A percentile compares a stretch with the other conserved stretches of the same genome.
These are phyloP conservation scores for Chrysolina oricalcia DNA, from an alignment of 2,888 invertebrate species.

Conservation along the genomic window DNA sequence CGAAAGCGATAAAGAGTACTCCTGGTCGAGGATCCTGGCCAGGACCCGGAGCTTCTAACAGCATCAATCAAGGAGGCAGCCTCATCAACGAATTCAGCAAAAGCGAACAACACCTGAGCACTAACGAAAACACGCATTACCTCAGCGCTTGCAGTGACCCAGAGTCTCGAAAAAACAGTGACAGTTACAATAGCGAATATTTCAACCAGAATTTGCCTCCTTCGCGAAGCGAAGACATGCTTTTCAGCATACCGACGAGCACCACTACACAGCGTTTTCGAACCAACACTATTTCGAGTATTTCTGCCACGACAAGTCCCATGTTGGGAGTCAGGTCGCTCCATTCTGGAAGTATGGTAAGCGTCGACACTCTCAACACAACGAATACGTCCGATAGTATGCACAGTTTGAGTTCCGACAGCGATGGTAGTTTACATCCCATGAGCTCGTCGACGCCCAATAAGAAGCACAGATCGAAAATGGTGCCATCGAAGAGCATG, in stretches of 20 bases:
- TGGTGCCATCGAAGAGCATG: conserved; percentile 78
- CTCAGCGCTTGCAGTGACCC: conserved; percentile 72
- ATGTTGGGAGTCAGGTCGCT: conserved; percentile 77
- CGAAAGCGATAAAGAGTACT: conserved; percentile 83
- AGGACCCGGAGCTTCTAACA: conserved; percentile 80
- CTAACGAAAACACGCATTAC: conserved; percentile 76
- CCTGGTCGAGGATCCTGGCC: conserved; percentile 91
- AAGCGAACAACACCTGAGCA: conserved; percentile 84
- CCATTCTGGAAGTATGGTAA: conserved; percentile 78
- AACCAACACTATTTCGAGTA: conserved; percentile 76
- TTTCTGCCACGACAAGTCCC: conserved; percentile 82
- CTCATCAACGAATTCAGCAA: conserved; percentile 82
- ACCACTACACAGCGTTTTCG: conserved; percentile 59
- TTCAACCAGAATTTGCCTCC: conserved; percentile 77
- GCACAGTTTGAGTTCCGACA: conserved; percentile 80
- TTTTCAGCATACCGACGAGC: conserved; percentile 70
- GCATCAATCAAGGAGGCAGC: conserved; percentile 71
- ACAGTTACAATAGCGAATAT: conserved; percentile 66
- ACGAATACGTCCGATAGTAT: conserved; percentile 78
- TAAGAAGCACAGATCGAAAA: conserved; percentile 73
- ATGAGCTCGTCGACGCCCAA: conserved; percentile 73
- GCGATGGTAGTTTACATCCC: conserved; percentile 74
- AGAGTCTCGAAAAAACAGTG: conserved; percentile 69
- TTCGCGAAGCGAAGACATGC: conserved; percentile 86
- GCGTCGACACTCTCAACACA: conserved; percentile 76